Evolutionary conservation across 2,888 invertebrate genomes (phyloP).

Genomic region (Notodonta dromedarius): DNA sequence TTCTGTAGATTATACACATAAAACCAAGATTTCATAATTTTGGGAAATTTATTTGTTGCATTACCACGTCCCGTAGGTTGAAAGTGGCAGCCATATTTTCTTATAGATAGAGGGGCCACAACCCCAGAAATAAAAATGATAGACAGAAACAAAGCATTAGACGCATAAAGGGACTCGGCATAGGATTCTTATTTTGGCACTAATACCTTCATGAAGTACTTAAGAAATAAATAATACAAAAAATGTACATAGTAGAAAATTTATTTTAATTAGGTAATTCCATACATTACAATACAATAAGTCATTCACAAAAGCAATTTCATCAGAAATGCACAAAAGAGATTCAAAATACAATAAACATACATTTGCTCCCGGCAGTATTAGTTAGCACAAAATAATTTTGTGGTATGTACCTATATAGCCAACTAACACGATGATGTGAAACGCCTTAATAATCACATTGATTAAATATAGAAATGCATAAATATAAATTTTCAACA

Average conservation of each 20-base stretch:
- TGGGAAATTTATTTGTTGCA: too few relatives aligned
- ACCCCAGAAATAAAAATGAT: too few relatives aligned
- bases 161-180: background rate
- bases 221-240: background rate
- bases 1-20: too few relatives aligned
- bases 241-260: conserved; percentile 66
- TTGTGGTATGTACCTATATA: too few relatives aligned
- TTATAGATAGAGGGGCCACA: too few relatives aligned
- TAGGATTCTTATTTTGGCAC: too few relatives aligned
- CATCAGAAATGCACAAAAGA: conserved; percentile 76
- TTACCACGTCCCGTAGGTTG: too few relatives aligned
- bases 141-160: background rate
- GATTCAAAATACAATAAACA: conserved; percentile 71
- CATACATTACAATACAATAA: conserved; percentile 65
- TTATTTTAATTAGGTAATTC: conserved; percentile 57
- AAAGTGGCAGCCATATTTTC: too few relatives aligned
- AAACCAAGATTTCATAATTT: too few relatives aligned
- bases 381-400: background rate
- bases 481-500: conserved; percentile 55
- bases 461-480: conserved; percentile 62
- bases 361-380: conserved; percentile 68
- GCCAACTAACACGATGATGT: conserved; percentile 60
- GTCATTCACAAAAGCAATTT: conserved; percentile 75
- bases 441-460: conserved; percentile 58
- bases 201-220: too few relatives aligned